Evolutionary conservation across 2,888 invertebrate species (phyloP).

Genomic region (Artemia sinica): DNA sequence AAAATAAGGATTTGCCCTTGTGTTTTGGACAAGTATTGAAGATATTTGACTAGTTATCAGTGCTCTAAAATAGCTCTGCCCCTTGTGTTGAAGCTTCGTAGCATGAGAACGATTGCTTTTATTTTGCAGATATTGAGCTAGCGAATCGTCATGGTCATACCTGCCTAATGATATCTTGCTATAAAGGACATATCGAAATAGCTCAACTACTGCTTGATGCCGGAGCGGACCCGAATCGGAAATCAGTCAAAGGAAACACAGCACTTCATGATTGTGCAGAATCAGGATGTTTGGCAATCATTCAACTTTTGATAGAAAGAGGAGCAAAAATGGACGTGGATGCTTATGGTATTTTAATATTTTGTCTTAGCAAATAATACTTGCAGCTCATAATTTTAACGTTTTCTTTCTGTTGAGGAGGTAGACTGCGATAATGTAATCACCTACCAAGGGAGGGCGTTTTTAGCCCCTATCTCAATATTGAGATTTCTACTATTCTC

Average conservation of each 20-base stretch:
- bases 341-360: slow-evolving; percentile 49
- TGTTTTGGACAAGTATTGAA: no score
- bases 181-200: slow-evolving; percentile 79
- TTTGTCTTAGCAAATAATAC: slow-evolving; percentile 16
- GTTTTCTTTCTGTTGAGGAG: neutral
- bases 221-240: slow-evolving; percentile 79
- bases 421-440: neutral
- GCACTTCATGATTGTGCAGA: slow-evolving; percentile 97
- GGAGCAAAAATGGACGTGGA: slow-evolving; percentile 86
- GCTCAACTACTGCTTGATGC: slow-evolving; percentile 69
- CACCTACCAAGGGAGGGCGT: no score
- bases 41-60: no score
- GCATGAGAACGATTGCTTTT: no score
- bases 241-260: slow-evolving; percentile 80
- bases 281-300: slow-evolving; percentile 77
- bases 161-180: slow-evolving; percentile 94
- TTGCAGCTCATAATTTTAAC: slow-evolving; percentile 1
- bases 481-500: no score
- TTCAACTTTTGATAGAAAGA: slow-evolving; percentile 66
- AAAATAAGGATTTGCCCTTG: no score
- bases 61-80: no score
- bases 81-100: no score
- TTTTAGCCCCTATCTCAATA: no score
- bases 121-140: slow-evolving; percentile 66
- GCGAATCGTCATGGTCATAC: slow-evolving; percentile 91